These are phyloP conservation scores for Diarsia mendica DNA, from an alignment of 2,888 invertebrate genomes.

Conservation along the genomic window DNA sequence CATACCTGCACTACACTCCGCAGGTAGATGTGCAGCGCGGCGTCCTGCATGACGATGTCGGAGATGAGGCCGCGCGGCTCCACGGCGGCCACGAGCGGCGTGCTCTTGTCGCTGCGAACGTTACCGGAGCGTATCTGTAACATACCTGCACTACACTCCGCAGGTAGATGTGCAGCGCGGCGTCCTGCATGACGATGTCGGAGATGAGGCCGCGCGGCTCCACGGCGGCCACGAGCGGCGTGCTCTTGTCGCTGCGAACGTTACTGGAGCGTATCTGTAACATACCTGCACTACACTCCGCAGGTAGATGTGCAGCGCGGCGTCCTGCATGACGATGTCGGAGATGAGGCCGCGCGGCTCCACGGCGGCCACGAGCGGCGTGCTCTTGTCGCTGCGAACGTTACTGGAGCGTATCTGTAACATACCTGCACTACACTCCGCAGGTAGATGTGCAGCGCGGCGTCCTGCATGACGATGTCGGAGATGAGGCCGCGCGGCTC, in stretches of 20 bases:
- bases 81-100: conserved; percentile 86
- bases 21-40: conserved; percentile 95
- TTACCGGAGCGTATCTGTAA: neutral
- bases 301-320: conserved; percentile 94
- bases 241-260: conserved; percentile 58
- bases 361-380: conserved; percentile 91
- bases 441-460: conserved; percentile 95
- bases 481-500: conserved; percentile 96
- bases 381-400: conserved; percentile 19
- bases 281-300: conserved; percentile 92
- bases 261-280: neutral
- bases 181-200: conserved; percentile 95
- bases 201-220: conserved; percentile 96
- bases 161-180: conserved; percentile 95
- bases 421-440: conserved; percentile 93
- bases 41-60: conserved; percentile 95
- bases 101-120: too few species aligned
- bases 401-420: neutral
- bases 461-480: conserved; percentile 95
- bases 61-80: conserved; percentile 96
- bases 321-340: conserved; percentile 23
- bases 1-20: conserved; percentile 96
- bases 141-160: conserved; percentile 96
- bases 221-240: conserved; percentile 73
- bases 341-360: neutral